These are phyloP conservation scores for Lonchura striata DNA, from an alignment of 2,113 vertebrate genomes.

Conservation along the genomic window DNA sequence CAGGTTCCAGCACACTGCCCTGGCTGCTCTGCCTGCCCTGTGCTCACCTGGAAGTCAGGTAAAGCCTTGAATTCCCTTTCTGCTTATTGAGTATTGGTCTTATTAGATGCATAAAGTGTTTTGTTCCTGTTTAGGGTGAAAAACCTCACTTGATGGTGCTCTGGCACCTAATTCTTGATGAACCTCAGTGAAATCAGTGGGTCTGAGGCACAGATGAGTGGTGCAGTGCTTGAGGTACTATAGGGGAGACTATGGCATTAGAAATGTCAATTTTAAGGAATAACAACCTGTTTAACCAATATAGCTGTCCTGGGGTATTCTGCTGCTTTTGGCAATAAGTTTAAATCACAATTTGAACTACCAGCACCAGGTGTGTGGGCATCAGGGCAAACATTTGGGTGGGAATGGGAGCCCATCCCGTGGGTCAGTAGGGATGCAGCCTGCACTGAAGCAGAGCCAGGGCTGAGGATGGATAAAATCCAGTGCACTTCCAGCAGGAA, in stretches of 20 bases:
- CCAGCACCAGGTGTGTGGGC: background rate
- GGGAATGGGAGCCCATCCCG: background rate
- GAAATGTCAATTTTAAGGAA: background rate
- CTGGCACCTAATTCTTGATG: background rate
- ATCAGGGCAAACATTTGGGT: fast-evolving
- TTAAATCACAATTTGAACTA: background rate
- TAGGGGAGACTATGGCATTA: background rate
- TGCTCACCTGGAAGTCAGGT: background rate
- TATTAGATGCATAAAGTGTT: background rate
- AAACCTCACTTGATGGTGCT: background rate
- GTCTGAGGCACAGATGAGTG: background rate
- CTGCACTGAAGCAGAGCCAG: background rate
- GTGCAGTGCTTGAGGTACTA: background rate
- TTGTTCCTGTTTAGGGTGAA: background rate
- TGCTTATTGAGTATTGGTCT: background rate
- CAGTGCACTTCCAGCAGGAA: background rate
- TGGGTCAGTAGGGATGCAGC: background rate
- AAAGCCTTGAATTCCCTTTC: background rate
- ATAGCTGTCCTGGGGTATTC: background rate
- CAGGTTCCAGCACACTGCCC: background rate
- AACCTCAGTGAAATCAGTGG: background rate
- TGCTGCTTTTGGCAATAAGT: background rate
- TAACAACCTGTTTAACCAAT: background rate
- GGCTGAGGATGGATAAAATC: background rate
- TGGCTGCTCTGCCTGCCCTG: background rate